Evolutionary conservation across 2,113 vertebrate genomes (phyloP), one percentile per base, ranked within the genome.

Genomic region (Clarias batrachus): DNA sequence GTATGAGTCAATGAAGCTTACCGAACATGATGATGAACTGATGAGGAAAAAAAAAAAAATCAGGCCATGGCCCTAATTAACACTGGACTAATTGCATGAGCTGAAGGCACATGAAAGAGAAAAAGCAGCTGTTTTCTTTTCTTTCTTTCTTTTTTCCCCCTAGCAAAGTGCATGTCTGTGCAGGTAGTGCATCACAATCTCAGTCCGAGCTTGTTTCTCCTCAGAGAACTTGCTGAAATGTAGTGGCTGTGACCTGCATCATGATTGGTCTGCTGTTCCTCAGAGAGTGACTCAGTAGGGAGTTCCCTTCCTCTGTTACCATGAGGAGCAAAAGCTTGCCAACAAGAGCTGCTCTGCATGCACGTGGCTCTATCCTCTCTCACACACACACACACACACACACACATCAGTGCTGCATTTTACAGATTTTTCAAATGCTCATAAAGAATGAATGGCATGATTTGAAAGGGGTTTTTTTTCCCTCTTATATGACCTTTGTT

Each of bases 241-340:
- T 90, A 79, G 88, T 91, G 30, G 65, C 87, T 88, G 62, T 91
- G 92, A 88, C 90, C 91, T 92, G 89, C 92, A 89, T 92, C 89
- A 78, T 92, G 93, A 94, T 95, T 95, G 94, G 94, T 90, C 90
- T 90, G 85, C 68, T 88, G 87, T 89, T 90, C 88, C 90, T 88
- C 82, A 84, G 91, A 91, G 91, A 92, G 87, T 84, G 90, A 91
- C 90, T 92, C 92, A 92, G 90, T 91, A 92, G 93, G 94, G 93
- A 94, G 94, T 90, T 88, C 91, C 85, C 89, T 91, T 93, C 88
- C 89, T 66, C 93, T 94, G 93, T 95, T 95, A 93, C 93, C 92
- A 93, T 94, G 92, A 92, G 92, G 90, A 92, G 92, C 93, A 92
- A 82, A 82, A 71, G 66, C 78, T 81, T 73, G 81, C 62, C 80